phyloP scores from a whole-genome alignment of 2,888 invertebrate genomes.

The Tribolium freemani region DNA sequence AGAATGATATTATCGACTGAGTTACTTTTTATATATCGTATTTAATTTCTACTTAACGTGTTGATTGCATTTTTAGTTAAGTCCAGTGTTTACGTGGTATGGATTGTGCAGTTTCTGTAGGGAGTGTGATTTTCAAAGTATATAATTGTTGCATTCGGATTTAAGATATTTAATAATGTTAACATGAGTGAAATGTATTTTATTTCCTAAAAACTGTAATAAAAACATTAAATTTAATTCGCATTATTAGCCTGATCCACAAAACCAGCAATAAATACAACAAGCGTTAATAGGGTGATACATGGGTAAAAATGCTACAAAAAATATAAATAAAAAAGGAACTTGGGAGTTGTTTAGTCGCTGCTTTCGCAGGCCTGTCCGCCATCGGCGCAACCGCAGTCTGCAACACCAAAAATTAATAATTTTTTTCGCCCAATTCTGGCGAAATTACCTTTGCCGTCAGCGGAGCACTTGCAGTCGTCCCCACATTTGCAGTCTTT shows the following conservation, averaged over 20 bases:
- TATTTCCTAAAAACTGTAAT: conserved; percentile 58
- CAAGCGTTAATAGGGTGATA: conserved; percentile 12
- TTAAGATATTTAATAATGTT: conserved; percentile 65
- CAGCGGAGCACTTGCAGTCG: conserved; percentile 70
- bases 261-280: not conserved
- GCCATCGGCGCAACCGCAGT: conserved; percentile 34
- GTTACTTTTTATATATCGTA: conserved; percentile 44
- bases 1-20: conserved; percentile 51
- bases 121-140: conserved; percentile 46
- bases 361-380: conserved; percentile 20
- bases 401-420: conserved; percentile 10
- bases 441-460: conserved; percentile 49
- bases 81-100: conserved; percentile 42
- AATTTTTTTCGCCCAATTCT: not conserved
- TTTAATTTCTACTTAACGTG: conserved; percentile 46
- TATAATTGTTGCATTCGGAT: conserved; percentile 58
- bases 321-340: conserved; percentile 15
- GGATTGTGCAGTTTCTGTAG: conserved; percentile 37
- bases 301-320: not conserved
- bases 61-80: conserved; percentile 31
- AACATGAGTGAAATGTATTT: conserved; percentile 64
- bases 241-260: not conserved
- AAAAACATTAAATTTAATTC: conserved; percentile 19
- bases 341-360: conserved; percentile 1
- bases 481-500: conserved; percentile 73